phyloP scores from a whole-genome alignment of 2,797 vertebrate genomes.

The Lacerta agilis region DNA sequence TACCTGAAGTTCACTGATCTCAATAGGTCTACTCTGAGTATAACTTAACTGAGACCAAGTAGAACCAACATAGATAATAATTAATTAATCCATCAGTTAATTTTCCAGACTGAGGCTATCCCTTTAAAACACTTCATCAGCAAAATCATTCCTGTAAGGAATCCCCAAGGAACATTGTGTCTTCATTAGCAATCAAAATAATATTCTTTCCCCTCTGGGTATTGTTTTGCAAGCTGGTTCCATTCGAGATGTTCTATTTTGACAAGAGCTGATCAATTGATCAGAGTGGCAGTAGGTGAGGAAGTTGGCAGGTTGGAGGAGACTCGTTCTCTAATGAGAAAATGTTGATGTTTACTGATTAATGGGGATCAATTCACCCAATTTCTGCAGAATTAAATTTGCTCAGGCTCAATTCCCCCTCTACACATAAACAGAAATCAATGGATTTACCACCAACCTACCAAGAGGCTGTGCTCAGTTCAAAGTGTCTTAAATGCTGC shows the following conservation, averaged over 20 bases:
- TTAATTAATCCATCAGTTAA: not conserved
- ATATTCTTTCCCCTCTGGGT: slow-evolving; percentile 37
- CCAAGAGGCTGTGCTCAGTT: slow-evolving; percentile 2
- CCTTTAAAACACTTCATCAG: slow-evolving; percentile 5
- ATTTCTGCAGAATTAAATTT: slow-evolving; percentile 47
- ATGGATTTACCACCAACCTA: slow-evolving; percentile 21
- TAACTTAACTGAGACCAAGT: not conserved
- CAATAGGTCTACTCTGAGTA: not conserved
- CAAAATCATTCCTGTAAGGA: slow-evolving; percentile 50
- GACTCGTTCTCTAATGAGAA: slow-evolving; percentile 13
- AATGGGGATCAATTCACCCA: slow-evolving; percentile 30
- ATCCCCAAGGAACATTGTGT: slow-evolving; percentile 37
- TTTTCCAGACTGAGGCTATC: not conserved
- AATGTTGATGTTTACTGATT: not conserved
- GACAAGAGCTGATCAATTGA: not conserved
- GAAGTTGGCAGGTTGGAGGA: not conserved
- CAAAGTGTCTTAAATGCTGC: slow-evolving; percentile 30
- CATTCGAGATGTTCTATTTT: slow-evolving; percentile 13
- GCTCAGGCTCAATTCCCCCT: not conserved
- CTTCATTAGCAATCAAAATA: slow-evolving; percentile 42
- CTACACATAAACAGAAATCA: not conserved
- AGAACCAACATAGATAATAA: not conserved
- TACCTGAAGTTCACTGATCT: no score
- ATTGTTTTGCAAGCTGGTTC: slow-evolving; percentile 25
- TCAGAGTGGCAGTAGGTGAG: not conserved